Evolutionary conservation across 2,888 invertebrate species (phyloP).

Genomic region (Pelosia muscerda): DNA sequence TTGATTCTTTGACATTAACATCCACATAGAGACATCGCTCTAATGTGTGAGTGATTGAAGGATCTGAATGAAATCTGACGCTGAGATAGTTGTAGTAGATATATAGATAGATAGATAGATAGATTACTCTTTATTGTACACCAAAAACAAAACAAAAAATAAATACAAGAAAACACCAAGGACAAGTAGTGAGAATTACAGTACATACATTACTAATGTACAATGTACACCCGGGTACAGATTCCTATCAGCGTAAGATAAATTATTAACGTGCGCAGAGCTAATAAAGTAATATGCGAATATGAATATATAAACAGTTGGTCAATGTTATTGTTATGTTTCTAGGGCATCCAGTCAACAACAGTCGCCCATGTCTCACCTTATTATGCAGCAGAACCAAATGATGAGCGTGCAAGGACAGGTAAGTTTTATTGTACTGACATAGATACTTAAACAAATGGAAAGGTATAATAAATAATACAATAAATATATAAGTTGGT

Average conservation of each 20-base stretch:
- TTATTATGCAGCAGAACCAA: constrained; percentile 85
- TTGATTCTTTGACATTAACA: not conserved
- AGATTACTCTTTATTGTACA: too few relatives aligned
- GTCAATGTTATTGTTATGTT: constrained; percentile 40
- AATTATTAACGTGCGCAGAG: too few relatives aligned
- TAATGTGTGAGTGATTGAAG: too few relatives aligned
- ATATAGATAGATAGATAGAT: too few relatives aligned
- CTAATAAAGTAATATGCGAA: not conserved
- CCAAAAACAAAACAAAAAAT: too few relatives aligned
- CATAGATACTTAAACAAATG: too few relatives aligned
- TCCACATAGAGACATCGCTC: too few relatives aligned
- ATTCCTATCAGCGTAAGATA: not conserved
- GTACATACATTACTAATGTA: too few relatives aligned
- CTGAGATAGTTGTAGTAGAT: not conserved
- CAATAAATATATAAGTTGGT: too few relatives aligned
- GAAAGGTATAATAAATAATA: too few relatives aligned
- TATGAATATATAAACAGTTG: constrained; percentile 21
- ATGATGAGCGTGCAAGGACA: constrained; percentile 86
- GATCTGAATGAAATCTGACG: not conserved
- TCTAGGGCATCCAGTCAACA: constrained; percentile 80
- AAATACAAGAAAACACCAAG: too few relatives aligned
- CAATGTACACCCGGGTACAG: not conserved
- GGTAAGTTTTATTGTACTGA: constrained; percentile 59
- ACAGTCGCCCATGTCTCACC: constrained; percentile 83
- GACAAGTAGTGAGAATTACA: too few relatives aligned